Evolutionary conservation across 2,888 invertebrate species (phyloP).

Genomic region (Hirtodrosophila duncani): DNA sequence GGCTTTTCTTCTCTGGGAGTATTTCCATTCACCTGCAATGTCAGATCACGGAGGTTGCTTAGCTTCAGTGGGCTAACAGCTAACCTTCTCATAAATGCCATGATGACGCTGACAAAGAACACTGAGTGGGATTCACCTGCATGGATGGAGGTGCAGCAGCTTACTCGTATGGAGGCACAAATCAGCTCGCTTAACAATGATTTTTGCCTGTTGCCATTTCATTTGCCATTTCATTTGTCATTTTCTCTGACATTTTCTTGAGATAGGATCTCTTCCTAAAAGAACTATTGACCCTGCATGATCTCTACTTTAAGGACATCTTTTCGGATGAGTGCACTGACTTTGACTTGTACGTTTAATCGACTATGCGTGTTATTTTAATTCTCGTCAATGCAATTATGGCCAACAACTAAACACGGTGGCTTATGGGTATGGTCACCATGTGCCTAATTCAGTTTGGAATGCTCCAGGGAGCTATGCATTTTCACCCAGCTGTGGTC

Average conservation of each 20-base stretch:
- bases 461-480: constrained; percentile 25
- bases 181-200: constrained; percentile 8
- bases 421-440: not conserved
- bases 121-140: not conserved
- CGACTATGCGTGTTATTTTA: no score
- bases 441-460: not conserved
- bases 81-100: constrained; percentile 29
- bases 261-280: no score
- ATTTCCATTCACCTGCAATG: constrained; percentile 37
- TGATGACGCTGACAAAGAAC: constrained; percentile 1
- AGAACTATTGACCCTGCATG: no score
- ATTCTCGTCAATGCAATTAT: no score
- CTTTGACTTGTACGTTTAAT: no score
- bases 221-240: no score
- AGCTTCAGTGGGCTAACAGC: constrained; percentile 34
- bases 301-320: no score
- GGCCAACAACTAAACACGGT: no score
- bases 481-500: constrained; percentile 38
- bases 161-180: constrained; percentile 23
- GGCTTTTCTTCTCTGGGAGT: constrained; percentile 41
- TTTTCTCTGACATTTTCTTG: no score
- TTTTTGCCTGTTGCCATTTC: not conserved
- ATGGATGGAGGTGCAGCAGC: constrained; percentile 6
- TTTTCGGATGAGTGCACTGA: no score
- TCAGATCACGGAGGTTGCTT: constrained; percentile 21